phyloP scores from a whole-genome alignment of 2,888 invertebrate genomes.

The Spisula solida region DNA sequence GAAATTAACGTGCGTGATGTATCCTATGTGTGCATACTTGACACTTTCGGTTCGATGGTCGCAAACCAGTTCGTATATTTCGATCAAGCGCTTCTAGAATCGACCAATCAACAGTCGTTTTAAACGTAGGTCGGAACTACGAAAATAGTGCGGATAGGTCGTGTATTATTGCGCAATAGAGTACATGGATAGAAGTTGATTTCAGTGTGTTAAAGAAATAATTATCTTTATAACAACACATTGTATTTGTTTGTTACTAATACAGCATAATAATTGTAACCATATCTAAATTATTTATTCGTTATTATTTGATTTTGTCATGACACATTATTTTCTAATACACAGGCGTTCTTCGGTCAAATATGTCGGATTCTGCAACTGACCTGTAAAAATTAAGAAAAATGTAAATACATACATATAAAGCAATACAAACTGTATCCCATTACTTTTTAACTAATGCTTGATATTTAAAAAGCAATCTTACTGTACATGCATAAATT shows the following conservation, averaged over 20 bases:
- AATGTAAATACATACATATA: conserved; percentile 54
- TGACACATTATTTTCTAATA: conserved; percentile 26
- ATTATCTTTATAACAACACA: not conserved
- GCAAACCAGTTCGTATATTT: conserved; percentile 1
- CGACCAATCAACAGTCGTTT: not conserved
- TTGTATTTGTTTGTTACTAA: not conserved
- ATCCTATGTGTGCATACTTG: too few species aligned
- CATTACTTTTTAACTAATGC: not conserved
- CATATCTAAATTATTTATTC: not conserved
- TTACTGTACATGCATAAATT: not conserved
- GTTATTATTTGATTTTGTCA: not conserved
- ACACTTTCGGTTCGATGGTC: not conserved
- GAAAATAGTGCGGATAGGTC: conserved; percentile 23
- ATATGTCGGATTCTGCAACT: conserved; percentile 59
- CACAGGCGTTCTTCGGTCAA: conserved; percentile 59
- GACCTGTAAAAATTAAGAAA: conserved; percentile 27
- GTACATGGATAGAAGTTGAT: not conserved
- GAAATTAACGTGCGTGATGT: too few species aligned
- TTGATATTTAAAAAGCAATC: not conserved
- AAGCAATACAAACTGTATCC: not conserved
- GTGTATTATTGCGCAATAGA: conserved; percentile 34
- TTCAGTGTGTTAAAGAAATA: not conserved
- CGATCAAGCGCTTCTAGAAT: not conserved
- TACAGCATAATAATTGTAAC: not conserved
- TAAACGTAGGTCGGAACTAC: not conserved